Conservation (phyloP, 2,888 invertebrate genomes). For the Leptopilina drosophilae region DNA sequence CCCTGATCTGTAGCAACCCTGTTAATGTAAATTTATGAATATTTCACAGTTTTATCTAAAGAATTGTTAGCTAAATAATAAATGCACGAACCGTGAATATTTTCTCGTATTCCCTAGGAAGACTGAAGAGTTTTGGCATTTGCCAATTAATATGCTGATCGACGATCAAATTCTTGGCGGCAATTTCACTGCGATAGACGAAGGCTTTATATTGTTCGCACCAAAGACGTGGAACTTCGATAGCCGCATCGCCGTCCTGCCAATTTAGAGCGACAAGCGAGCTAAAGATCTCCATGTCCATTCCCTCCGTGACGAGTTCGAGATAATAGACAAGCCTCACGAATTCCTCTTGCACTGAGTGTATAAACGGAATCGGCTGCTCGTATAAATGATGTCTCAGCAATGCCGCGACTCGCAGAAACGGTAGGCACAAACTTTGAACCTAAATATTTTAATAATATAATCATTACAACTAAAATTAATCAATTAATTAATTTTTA, state of each 20-base stretch:
- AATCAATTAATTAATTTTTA: too few species aligned
- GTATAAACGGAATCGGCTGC: constrained; percentile 84
- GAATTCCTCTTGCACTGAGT: constrained; percentile 85
- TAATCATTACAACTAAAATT: too few species aligned
- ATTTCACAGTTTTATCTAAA: too few species aligned
- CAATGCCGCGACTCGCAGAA: constrained; percentile 89
- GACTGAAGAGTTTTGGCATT: constrained; percentile 88
- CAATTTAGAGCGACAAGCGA: constrained; percentile 82
- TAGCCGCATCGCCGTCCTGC: constrained; percentile 76
- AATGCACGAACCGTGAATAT: constrained; percentile 84
- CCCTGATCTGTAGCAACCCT: too few species aligned
- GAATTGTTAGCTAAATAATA: background rate
- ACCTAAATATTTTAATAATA: constrained; percentile 77
- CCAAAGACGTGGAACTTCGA: constrained; percentile 82
- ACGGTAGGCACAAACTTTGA: constrained; percentile 89
- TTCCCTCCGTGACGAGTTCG: constrained; percentile 84
- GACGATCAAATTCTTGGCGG: constrained; percentile 84
- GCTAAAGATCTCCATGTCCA: constrained; percentile 83
- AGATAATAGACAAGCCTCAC: constrained; percentile 87
- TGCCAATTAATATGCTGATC: constrained; percentile 89
- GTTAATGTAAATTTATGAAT: too few species aligned
- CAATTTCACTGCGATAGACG: constrained; percentile 78
- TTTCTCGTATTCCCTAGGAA: constrained; percentile 95
- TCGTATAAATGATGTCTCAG: constrained; percentile 91
- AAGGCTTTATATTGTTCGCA: constrained; percentile 83